A percentile compares a stretch with the other conserved stretches of the same genome.
Conservation (phyloP, 2,888 invertebrate genomes). For the Mimas tiliae region DNA sequence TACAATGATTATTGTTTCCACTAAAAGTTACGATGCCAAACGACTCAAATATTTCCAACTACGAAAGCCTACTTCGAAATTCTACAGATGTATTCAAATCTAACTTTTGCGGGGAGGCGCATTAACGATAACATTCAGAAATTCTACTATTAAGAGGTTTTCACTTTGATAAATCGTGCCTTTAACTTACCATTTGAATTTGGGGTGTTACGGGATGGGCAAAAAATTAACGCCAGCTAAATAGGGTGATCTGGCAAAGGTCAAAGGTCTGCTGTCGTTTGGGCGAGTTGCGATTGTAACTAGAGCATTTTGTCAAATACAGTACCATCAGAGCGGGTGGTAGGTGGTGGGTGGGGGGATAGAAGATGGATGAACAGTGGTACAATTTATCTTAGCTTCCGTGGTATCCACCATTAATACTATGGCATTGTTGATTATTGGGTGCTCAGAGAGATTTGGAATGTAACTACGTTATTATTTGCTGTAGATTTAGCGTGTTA, state of each 20-base stretch:
- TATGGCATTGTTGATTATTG: neutral
- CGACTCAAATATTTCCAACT: slow-evolving; percentile 2
- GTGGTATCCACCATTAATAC: neutral
- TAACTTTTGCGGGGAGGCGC: slow-evolving; percentile 19
- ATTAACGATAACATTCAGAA: slow-evolving; percentile 27
- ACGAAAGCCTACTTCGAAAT: slow-evolving; percentile 15
- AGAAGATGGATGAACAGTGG: slow-evolving; percentile 13
- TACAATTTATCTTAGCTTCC: slow-evolving; percentile 4
- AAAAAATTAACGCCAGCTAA: slow-evolving; percentile 34
- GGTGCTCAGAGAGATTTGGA: neutral
- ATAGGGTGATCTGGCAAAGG: slow-evolving; percentile 31
- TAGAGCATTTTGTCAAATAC: slow-evolving; percentile 55
- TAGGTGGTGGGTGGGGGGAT: slow-evolving; percentile 38
- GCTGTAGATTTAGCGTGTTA: too few species aligned
- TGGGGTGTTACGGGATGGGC: slow-evolving; percentile 30
- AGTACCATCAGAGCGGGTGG: slow-evolving; percentile 42
- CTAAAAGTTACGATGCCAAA: neutral
- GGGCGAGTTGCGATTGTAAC: slow-evolving; percentile 36
- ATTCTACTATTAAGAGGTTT: slow-evolving; percentile 24
- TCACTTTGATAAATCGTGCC: slow-evolving; percentile 38
- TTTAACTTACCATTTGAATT: slow-evolving; percentile 39
- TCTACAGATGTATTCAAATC: slow-evolving; percentile 26
- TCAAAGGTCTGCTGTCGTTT: slow-evolving; percentile 34
- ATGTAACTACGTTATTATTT: neutral
- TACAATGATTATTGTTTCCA: neutral